Conservation (phyloP, 2,113 vertebrate genomes). For the Sapayoa aenigma region DNA sequence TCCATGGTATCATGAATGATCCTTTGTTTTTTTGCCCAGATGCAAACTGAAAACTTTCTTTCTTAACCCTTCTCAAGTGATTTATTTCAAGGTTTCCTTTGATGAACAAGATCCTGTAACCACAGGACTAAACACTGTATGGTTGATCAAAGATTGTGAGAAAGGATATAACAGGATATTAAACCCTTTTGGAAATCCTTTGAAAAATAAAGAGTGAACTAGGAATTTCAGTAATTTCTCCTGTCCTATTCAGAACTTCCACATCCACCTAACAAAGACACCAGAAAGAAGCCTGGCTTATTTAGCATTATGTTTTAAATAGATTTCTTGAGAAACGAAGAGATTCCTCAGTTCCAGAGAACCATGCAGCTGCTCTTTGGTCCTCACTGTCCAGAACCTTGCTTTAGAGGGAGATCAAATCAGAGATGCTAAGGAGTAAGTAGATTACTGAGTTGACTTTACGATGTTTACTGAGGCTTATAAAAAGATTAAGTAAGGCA, state of each 20-base stretch:
- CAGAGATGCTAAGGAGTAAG: conserved; percentile 21
- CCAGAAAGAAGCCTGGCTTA: neutral
- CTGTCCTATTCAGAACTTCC: neutral
- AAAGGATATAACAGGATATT: neutral
- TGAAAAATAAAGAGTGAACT: neutral
- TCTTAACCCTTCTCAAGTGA: neutral
- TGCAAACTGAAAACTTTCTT: neutral
- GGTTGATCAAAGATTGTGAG: neutral
- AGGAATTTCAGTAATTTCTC: neutral
- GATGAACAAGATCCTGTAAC: neutral
- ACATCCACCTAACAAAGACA: neutral
- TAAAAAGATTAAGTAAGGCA: conserved; percentile 6
- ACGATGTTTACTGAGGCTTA: neutral
- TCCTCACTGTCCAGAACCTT: neutral
- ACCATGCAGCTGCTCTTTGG: neutral
- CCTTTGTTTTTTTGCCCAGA: neutral
- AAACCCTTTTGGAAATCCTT: neutral
- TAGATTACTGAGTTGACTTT: conserved; percentile 9
- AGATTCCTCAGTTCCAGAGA: neutral
- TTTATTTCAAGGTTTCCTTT: neutral
- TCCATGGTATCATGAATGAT: neutral
- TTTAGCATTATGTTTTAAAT: neutral
- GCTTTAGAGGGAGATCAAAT: conserved; percentile 27
- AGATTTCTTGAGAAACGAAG: neutral
- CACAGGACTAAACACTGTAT: neutral